Evolutionary conservation across 2,113 vertebrate species (phyloP).

Genomic region (Hyla sarda): DNA sequence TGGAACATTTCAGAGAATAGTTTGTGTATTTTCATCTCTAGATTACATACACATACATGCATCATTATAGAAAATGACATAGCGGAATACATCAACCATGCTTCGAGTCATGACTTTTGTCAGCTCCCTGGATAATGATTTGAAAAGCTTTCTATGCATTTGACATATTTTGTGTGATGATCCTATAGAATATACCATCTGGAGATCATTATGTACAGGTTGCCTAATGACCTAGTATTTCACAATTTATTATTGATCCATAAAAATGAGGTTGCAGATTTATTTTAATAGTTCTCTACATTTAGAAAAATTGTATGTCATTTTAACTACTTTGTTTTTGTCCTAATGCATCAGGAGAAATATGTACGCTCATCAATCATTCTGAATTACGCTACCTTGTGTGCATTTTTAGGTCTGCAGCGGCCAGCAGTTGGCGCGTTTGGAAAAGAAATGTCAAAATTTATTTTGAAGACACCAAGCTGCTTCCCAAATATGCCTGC

Average conservation of each 20-base stretch:
- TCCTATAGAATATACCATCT: neutral
- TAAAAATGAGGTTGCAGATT: neutral
- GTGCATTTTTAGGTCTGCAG: conserved; percentile 71
- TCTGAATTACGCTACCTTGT: neutral
- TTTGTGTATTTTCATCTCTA: neutral
- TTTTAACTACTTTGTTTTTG: neutral
- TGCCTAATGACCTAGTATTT: neutral
- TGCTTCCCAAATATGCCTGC: neutral
- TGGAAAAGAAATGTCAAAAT: conserved; percentile 67
- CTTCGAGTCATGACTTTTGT: neutral
- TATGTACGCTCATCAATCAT: neutral
- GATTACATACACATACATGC: neutral
- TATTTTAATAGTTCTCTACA: neutral
- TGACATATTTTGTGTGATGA: neutral
- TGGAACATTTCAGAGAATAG: neutral
- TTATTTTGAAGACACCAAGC: conserved; percentile 37
- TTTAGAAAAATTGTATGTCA: neutral
- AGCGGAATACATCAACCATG: neutral
- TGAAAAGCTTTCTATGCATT: neutral
- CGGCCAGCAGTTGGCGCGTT: conserved; percentile 68
- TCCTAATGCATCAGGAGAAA: neutral
- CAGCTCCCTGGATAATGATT: conserved; percentile 7
- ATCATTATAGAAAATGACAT: neutral
- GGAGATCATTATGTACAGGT: conserved; percentile 10
- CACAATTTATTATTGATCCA: neutral